Percentiles rank a stretch among this genome's conserved stretches.
Conservation (phyloP, 2,797 vertebrate species). For the Cirrhinus mrigala region DNA sequence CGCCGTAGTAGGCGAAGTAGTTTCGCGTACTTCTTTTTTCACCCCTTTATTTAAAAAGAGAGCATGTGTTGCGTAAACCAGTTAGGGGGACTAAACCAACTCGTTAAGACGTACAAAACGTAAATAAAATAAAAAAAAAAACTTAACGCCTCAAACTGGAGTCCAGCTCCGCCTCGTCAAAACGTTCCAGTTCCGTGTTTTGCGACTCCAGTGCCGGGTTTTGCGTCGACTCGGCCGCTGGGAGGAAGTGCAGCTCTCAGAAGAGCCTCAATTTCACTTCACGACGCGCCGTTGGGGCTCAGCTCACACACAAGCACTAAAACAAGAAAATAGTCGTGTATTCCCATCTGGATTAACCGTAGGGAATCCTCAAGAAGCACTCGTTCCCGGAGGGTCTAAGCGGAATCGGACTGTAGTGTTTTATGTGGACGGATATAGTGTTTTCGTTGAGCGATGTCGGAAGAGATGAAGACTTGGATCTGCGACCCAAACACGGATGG, state of each 20-base stretch:
- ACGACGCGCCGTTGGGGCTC: constrained; percentile 35
- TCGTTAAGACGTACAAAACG: background rate
- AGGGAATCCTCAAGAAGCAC: background rate
- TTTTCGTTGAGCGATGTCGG: constrained; percentile 53
- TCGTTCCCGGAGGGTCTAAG: background rate
- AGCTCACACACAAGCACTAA: constrained; percentile 7
- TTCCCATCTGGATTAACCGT: constrained; percentile 27
- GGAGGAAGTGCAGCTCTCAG: constrained; percentile 82
- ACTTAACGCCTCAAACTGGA: background rate
- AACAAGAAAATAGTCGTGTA: background rate
- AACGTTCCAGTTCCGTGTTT: background rate
- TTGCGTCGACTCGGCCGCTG: constrained; percentile 72
- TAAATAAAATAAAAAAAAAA: background rate
- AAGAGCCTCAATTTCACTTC: constrained; percentile 56
- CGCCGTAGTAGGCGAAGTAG: background rate
- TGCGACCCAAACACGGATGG: constrained; percentile 61
- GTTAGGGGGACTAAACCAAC: background rate
- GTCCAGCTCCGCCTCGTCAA: background rate
- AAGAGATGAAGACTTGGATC: constrained; percentile 57
- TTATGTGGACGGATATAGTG: constrained; percentile 45
- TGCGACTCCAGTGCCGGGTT: constrained; percentile 70
- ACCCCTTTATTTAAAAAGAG: background rate
- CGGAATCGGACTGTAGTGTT: background rate
- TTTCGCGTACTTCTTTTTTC: background rate
- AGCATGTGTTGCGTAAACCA: background rate